These are phyloP conservation scores for Hepsetus odoe DNA, from an alignment of 2,113 vertebrate species.

Conservation along the genomic window DNA sequence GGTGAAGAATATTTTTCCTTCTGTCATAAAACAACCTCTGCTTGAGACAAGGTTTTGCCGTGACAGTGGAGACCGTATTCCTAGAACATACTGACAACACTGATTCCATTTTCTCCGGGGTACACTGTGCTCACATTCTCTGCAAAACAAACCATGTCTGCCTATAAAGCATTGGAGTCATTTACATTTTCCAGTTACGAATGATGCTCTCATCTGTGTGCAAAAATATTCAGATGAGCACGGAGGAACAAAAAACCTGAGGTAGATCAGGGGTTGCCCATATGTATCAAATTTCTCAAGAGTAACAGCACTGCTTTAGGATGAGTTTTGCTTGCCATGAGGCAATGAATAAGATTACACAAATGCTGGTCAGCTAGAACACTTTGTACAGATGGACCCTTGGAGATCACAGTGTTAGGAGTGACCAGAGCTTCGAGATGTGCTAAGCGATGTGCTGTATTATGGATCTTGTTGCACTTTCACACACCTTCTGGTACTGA, in stretches of 20 bases:
- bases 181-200: conserved; percentile 35
- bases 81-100: not conserved
- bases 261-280: conserved; percentile 35
- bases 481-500: not conserved
- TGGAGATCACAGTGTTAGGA: conserved; percentile 29
- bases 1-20: too few species aligned
- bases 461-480: not conserved
- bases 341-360: not conserved
- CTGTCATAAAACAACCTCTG: too few species aligned
- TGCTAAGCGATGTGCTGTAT: not conserved
- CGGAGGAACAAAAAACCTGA: conserved; percentile 16
- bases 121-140: conserved; percentile 5
- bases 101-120: not conserved
- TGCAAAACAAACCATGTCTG: not conserved
- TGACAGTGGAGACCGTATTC: not conserved
- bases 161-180: not conserved
- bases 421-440: conserved; percentile 4
- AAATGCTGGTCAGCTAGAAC: not conserved
- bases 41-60: too few species aligned
- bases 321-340: conserved; percentile 19
- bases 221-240: conserved; percentile 24
- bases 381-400: conserved; percentile 1
- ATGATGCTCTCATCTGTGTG: conserved; percentile 5
- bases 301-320: not conserved
- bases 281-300: conserved; percentile 4